Evolutionary conservation across 2,888 invertebrate species (phyloP).

Genomic region (Amiota minor): DNA sequence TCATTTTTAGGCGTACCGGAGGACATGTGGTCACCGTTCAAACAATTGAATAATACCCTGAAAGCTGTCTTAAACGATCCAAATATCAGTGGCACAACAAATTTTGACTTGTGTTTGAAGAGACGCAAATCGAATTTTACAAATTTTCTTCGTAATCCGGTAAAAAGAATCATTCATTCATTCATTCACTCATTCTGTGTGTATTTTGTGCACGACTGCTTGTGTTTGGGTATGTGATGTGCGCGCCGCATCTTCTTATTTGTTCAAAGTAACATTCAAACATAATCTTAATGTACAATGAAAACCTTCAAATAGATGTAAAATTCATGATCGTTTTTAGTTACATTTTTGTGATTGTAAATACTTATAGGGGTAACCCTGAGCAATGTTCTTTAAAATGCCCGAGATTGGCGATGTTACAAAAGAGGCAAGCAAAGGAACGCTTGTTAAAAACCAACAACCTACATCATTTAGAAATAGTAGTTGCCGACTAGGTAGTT

Average conservation of each 20-base stretch:
- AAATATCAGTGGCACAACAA: slow-evolving; percentile 74
- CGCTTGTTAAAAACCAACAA: too few relatives aligned
- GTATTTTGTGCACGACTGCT: background rate
- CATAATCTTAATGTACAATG: too few relatives aligned
- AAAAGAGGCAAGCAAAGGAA: too few relatives aligned
- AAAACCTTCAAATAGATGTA: too few relatives aligned
- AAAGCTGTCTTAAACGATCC: slow-evolving; percentile 80
- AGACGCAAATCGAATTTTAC: slow-evolving; percentile 91
- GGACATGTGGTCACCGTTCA: slow-evolving; percentile 90
- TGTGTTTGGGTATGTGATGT: background rate
- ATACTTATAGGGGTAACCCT: too few relatives aligned
- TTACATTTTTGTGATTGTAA: too few relatives aligned
- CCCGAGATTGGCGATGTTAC: too few relatives aligned
- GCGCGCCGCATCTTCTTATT: background rate
- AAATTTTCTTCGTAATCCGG: slow-evolving; percentile 88
- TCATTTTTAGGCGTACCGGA: slow-evolving; percentile 72
- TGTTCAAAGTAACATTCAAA: too few relatives aligned
- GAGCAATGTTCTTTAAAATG: too few relatives aligned
- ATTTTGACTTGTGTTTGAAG: slow-evolving; percentile 83
- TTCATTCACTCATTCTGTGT: background rate
- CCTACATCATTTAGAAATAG: too few relatives aligned
- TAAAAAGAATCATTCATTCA: slow-evolving; percentile 73
- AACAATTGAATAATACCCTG: slow-evolving; percentile 82
- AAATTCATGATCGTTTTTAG: too few relatives aligned
- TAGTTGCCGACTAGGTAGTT: too few relatives aligned